Percentiles rank a stretch among this genome's conserved stretches.
These are phyloP conservation scores for Patella caerulea DNA, from an alignment of 2,888 invertebrate genomes.

Conservation along the genomic window DNA sequence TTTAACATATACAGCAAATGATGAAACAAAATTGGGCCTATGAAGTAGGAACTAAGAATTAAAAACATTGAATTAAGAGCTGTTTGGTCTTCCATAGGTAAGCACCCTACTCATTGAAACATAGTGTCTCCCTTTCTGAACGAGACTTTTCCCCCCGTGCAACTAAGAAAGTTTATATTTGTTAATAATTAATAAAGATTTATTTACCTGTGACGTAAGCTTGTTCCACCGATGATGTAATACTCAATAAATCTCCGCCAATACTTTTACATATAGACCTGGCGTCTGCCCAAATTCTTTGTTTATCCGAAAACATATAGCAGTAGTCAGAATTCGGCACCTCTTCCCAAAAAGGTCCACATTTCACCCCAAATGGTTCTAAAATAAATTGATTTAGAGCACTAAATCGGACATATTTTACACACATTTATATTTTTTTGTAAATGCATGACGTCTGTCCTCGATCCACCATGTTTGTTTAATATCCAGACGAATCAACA, in stretches of 20 bases:
- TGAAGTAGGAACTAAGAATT: no score
- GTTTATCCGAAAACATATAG: constrained; percentile 47
- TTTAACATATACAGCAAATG: no score
- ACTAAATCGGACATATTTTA: no score
- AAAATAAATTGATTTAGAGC: background rate
- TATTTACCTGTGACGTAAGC: constrained; percentile 46
- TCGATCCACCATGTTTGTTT: background rate
- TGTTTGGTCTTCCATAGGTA: no score
- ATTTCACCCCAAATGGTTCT: constrained; percentile 49
- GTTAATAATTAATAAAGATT: no score
- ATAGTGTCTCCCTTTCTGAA: no score
- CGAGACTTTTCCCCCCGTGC: no score
- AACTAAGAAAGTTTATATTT: no score
- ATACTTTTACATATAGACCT: constrained; percentile 38
- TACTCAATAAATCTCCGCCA: constrained; percentile 46
- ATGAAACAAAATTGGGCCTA: no score
- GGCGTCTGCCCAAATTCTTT: constrained; percentile 49
- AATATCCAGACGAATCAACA: background rate
- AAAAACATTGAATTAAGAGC: no score
- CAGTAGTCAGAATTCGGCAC: constrained; percentile 44
- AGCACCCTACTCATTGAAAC: no score
- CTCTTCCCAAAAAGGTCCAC: constrained; percentile 53
- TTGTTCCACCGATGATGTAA: constrained; percentile 47
- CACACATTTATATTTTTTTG: background rate
- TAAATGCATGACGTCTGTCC: background rate